phyloP scores from a whole-genome alignment of 2,113 vertebrate species.

The Planiliza haematocheilus region DNA sequence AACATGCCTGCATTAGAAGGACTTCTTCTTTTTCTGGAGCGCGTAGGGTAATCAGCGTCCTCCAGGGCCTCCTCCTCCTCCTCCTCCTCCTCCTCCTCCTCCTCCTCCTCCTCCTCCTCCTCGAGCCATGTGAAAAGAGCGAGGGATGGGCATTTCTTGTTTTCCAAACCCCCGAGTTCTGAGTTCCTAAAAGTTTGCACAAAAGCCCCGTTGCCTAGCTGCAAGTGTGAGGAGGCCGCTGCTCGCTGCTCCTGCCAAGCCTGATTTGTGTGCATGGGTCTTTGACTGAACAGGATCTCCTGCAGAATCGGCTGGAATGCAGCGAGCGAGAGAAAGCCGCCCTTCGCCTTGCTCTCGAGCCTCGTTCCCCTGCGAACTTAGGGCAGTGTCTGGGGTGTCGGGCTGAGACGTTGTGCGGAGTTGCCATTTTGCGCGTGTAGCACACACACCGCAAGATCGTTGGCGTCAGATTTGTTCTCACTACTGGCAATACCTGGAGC shows the following conservation, averaged over 20 bases:
- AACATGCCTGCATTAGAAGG: neutral
- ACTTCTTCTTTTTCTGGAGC: slow-evolving; percentile 12
- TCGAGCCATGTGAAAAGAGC: slow-evolving; percentile 51
- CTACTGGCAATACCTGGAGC: no score
- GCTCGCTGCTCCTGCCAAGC: slow-evolving; percentile 46
- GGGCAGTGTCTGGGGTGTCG: no score
- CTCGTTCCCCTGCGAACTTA: no score
- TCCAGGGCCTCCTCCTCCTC: slow-evolving; percentile 36
- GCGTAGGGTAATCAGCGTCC: slow-evolving; percentile 42
- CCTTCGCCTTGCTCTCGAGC: no score
- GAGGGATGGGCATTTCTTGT: slow-evolving; percentile 55
- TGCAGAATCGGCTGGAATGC: slow-evolving; percentile 67
- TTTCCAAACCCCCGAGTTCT: slow-evolving; percentile 54
- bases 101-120: no score
- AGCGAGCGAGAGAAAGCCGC: slow-evolving; percentile 27
- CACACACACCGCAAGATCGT: no score
- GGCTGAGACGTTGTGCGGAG: no score
- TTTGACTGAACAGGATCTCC: slow-evolving; percentile 60
- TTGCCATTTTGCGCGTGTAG: no score
- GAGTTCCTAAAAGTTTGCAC: slow-evolving; percentile 75
- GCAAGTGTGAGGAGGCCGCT: slow-evolving; percentile 59
- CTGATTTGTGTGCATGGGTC: slow-evolving; percentile 69
- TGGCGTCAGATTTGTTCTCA: no score
- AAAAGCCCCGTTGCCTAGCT: slow-evolving; percentile 83
- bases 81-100: no score